phyloP scores from a whole-genome alignment of 2,113 vertebrate species.

The Antigone vipio region DNA sequence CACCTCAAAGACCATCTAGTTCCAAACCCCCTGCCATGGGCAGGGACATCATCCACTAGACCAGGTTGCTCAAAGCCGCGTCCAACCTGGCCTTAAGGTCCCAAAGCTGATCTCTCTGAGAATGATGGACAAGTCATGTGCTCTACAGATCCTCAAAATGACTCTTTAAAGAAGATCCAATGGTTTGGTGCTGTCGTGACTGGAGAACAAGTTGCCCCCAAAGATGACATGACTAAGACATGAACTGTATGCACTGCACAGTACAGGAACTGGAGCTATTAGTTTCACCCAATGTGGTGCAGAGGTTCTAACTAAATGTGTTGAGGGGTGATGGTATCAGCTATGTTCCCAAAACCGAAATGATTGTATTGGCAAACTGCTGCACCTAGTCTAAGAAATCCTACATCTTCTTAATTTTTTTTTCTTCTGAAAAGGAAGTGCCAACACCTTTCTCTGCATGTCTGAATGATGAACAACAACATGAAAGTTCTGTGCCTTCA shows the following conservation, averaged over 20 bases:
- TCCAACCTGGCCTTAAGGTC: background rate
- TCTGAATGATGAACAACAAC: background rate
- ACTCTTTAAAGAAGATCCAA: background rate
- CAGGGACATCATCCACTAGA: too few species aligned
- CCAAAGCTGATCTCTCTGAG: background rate
- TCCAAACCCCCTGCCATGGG: too few species aligned
- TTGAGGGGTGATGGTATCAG: accelerated
- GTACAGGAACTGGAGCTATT: background rate
- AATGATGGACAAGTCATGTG: background rate
- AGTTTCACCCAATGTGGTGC: background rate
- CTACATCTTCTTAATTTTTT: background rate
- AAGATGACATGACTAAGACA: background rate
- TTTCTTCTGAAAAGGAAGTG: background rate
- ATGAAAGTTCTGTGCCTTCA: background rate
- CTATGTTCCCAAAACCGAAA: background rate
- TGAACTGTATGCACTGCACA: too few species aligned
- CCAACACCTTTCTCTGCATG: background rate
- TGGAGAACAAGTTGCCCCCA: background rate
- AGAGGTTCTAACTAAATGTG: background rate
- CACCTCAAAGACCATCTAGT: too few species aligned
- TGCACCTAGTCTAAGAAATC: background rate
- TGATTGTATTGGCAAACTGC: background rate
- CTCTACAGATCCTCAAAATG: background rate
- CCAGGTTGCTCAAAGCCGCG: too few species aligned
- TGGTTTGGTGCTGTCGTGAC: accelerated